Evolutionary conservation across 1,140 invertebrate genomes (phyloP), one percentile per base, ranked within the genome.

Genomic region (Tachypleus tridentatus): DNA sequence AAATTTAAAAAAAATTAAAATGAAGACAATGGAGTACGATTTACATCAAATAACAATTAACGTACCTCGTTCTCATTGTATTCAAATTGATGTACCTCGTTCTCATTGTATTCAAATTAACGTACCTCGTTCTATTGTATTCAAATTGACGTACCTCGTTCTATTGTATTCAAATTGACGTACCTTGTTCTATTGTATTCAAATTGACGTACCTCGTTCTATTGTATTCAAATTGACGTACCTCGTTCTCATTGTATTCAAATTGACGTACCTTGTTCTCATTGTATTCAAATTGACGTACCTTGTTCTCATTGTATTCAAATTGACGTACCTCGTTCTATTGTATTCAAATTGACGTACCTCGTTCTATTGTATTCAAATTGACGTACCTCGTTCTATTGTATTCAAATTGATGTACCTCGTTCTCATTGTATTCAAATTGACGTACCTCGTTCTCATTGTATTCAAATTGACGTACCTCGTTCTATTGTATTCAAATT

Each of bases 161-260:
- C 8, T 74, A 71, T 82, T 81, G 66, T 79, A 80, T 64, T 79
- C 76, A 7, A 54, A 54, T 8, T n/a, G 1, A 69, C 67, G 69
- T 70, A 81, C 79, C 70, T 79, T 73, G 50, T 81, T 68, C 8
- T 74, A 71, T 82, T 81, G 66, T 79, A 80, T 64, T 79, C 76
- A n/a, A n/a, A n/a, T n/a, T n/a, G n/a, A n/a, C n/a, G n/a, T n/a
- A n/a, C n/a, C n/a, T n/a, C n/a, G n/a, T n/a, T n/a, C n/a, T n/a
- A n/a, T n/a, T n/a, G n/a, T n/a, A 29, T 29, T 54, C n/a, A 7
- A 54, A 54, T 8, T n/a, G 1, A 69, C 67, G 69, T 70, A 81
- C 79, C 70, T 79, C 73, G 50, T 81, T 68, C 8, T 74, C 73
- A 71, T 82, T 81, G 66, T 79, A 80, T 64, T 79, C 76, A n/a